Evolutionary conservation across 2,113 vertebrate species (phyloP), one percentile per base, ranked within the genome.

Genomic region (Antechinus flavipes): DNA sequence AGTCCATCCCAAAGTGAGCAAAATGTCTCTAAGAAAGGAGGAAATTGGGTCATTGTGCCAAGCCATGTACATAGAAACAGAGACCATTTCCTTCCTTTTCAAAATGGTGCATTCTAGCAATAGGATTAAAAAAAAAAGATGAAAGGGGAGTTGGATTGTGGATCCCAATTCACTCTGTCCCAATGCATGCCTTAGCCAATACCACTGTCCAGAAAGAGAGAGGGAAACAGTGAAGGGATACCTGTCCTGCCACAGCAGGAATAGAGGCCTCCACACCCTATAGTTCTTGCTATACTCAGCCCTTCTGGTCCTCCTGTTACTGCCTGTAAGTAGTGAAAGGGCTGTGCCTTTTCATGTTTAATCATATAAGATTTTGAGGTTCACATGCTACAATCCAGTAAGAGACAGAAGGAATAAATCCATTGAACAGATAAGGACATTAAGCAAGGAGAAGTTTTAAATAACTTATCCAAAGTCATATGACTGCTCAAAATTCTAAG

Each of bases 31-130:
- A 96, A 95, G 96, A 97, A 92, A 94, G 93, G 89, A 90, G 55
- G 50, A 93, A 96, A 95, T 94, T 52, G 90, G 25, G 42, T 93
- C 92, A 97, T 96, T 98, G 95, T 97, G 46, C 68, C 84, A 93
- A 93, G 94, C 90, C 96, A 96, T 95, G 97, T 91, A 94, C 96
- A 95, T 90, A 46, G 42, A 26, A 46, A 94, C 92, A 90, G 91
- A 96, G 95, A 95, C 54, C 53, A 61, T 12, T 92, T 96, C 54
- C 61, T 68, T 84, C 42, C 68, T 84, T 84, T 84, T 2, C 68
- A 23, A 42, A 94, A 95, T 96, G 95, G 94, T 97, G 91, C 95
- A 96, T 98, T 96, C 94, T 93, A 97, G 93, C 96, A 95, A 92
- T 92, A 96, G 90, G 95, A 97, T 95, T 95, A 95, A 96, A 97